These are phyloP conservation scores for Amphiprion ocellaris DNA, from an alignment of 2,113 vertebrate genomes.

Conservation along the genomic window DNA sequence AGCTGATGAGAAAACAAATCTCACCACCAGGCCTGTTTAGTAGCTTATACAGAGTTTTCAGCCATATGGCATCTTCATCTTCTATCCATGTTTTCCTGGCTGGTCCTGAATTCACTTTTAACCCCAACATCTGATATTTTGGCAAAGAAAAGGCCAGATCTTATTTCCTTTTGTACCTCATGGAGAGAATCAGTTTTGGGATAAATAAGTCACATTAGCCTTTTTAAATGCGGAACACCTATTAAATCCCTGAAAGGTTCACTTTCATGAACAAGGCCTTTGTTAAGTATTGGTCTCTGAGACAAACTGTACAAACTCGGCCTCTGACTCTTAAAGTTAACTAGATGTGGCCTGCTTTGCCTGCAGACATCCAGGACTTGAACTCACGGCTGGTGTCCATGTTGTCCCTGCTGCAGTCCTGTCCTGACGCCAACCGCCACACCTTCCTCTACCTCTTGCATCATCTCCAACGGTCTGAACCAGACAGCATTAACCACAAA, in stretches of 20 bases:
- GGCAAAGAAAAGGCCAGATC: neutral
- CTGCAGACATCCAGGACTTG: constrained; percentile 76
- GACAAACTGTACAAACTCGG: too few relatives aligned
- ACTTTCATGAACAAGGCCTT: too few relatives aligned
- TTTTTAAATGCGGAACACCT: too few relatives aligned
- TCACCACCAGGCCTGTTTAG: neutral
- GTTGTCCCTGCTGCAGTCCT: constrained; percentile 76
- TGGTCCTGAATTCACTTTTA: neutral
- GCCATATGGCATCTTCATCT: too few relatives aligned
- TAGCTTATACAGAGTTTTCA: neutral
- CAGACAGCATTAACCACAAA: neutral
- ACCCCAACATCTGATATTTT: neutral
- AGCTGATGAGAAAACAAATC: too few relatives aligned
- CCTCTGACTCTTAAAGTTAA: too few relatives aligned
- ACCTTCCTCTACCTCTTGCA: constrained; percentile 83
- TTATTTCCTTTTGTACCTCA: too few relatives aligned
- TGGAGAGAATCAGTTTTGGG: too few relatives aligned
- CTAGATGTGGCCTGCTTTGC: neutral
- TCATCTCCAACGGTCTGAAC: constrained; percentile 80
- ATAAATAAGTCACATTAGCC: too few relatives aligned
- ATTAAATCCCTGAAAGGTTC: too few relatives aligned
- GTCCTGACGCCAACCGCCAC: constrained; percentile 78
- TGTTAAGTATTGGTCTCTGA: too few relatives aligned
- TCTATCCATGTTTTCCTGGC: neutral
- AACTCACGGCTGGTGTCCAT: constrained; percentile 58